Conservation (phyloP, 1,140 invertebrate genomes). For the Periplaneta americana region DNA sequence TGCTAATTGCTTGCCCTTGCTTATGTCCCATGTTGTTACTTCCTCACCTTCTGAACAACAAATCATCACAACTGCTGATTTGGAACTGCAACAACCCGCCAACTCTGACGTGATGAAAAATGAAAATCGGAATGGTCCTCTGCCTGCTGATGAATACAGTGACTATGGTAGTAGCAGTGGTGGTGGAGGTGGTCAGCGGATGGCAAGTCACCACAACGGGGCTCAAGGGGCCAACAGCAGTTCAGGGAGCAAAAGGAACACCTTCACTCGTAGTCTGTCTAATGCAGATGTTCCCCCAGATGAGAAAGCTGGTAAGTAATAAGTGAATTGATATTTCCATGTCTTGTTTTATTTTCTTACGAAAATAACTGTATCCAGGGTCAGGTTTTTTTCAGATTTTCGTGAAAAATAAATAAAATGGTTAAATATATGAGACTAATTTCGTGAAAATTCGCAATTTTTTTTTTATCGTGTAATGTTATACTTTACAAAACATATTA, state of each 20-base stretch:
- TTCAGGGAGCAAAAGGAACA: conserved; percentile 49
- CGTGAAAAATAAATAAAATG: too few species aligned
- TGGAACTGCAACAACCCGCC: not conserved
- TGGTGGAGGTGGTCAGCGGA: conserved; percentile 9
- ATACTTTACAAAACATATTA: too few species aligned
- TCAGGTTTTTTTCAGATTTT: too few species aligned
- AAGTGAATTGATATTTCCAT: too few species aligned
- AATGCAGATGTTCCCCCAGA: conserved; percentile 73
- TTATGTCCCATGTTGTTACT: conserved; percentile 1
- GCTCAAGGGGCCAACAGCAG: not conserved
- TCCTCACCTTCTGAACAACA: too few species aligned
- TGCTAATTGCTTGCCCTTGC: not conserved
- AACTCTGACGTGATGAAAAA: not conserved
- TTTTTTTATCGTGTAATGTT: too few species aligned
- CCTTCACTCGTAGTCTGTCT: conserved; percentile 74
- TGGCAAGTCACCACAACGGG: conserved; percentile 11
- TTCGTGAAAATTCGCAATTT: too few species aligned
- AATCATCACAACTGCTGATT: not conserved
- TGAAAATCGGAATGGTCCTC: not conserved
- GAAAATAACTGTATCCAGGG: too few species aligned
- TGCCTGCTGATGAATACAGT: not conserved
- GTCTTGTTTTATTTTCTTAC: too few species aligned
- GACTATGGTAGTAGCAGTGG: conserved; percentile 11
- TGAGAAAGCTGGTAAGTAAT: conserved; percentile 73
- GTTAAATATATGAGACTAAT: too few species aligned